Evolutionary conservation across 2,797 vertebrate species (phyloP), one percentile per base, ranked within the genome.

Genomic region (Cetoscarus ocellatus): DNA sequence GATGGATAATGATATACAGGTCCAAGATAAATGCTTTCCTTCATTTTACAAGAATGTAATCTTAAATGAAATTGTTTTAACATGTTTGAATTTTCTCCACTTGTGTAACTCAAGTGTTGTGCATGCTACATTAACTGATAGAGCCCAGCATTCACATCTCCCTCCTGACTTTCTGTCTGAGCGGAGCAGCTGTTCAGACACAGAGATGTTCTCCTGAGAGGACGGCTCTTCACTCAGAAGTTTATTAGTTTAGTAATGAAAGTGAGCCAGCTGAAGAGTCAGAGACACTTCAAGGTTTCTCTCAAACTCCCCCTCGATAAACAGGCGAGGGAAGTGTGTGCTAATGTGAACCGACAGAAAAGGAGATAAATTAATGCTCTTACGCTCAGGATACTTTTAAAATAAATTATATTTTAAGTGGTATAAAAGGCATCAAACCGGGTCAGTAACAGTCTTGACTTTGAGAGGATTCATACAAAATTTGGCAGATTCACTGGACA

Each of bases 391-490:
- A 45, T 42, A n/a, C 3, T 5, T 55, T 73, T 73, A 14, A 59
- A 75, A 79, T 80, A 75, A 82, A 85, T 75, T 71, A 74, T 71
- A 85, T 86, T 77, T 73, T 27, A 62, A 43, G 19, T 70, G 36
- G 48, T 82, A 77, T 50, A 86, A 85, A 87, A 85, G 48, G 47
- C 58, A 49, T 73, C 48, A 40, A n/a, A 71, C 34, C 27, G 42
- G 70, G 52, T 18, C 4, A 72, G 12, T 52, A 45, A 79, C 65
- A 80, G 70, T 80, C 38, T 70, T 51, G 54, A 75, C 45, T 67
- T 44, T 54, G 13, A 71, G 47, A 8, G 38, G 10, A n/a, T 60
- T 73, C n/a, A 56, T 67, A 66, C 48, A 70, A 47, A 80, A 73
- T 60, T 68, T 76, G 71, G 72, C 69, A 68, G 60, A 56, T 77